Evolutionary conservation across 2,797 vertebrate genomes (phyloP).

Genomic region (Crax fasciolata): DNA sequence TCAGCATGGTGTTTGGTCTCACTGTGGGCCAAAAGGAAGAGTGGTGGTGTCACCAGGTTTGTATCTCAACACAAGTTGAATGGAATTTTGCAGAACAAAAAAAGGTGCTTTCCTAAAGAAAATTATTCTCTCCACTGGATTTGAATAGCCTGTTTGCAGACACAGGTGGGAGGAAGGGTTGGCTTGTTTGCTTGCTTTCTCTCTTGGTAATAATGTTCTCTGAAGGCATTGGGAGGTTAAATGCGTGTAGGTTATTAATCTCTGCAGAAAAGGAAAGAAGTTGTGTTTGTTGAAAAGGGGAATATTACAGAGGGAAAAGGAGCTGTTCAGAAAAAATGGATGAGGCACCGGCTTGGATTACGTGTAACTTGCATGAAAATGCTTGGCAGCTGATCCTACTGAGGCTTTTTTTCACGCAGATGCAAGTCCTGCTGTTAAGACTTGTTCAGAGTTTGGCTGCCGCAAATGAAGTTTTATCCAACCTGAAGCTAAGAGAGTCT

Average conservation of each 20-base stretch:
- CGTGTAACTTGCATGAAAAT: not conserved
- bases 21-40: fast-evolving
- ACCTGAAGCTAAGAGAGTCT: not conserved
- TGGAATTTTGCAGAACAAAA: not conserved
- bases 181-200: not conserved
- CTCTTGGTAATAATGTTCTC: too few relatives aligned
- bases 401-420: not conserved
- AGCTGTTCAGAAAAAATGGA: not conserved
- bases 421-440: not conserved
- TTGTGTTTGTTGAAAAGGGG: not conserved
- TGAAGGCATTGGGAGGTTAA: not conserved
- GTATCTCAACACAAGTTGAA: fast-evolving
- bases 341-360: not conserved
- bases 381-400: not conserved
- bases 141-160: not conserved
- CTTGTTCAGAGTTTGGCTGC: not conserved
- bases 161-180: not conserved
- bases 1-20: not conserved
- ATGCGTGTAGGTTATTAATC: not conserved
- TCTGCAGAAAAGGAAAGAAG: not conserved
- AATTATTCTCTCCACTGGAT: not conserved
- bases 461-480: not conserved
- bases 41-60: not conserved
- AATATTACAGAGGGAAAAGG: not conserved
- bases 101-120: not conserved